Conservation (phyloP, 2,888 invertebrate species). For the Troides oblongomaculatus region DNA sequence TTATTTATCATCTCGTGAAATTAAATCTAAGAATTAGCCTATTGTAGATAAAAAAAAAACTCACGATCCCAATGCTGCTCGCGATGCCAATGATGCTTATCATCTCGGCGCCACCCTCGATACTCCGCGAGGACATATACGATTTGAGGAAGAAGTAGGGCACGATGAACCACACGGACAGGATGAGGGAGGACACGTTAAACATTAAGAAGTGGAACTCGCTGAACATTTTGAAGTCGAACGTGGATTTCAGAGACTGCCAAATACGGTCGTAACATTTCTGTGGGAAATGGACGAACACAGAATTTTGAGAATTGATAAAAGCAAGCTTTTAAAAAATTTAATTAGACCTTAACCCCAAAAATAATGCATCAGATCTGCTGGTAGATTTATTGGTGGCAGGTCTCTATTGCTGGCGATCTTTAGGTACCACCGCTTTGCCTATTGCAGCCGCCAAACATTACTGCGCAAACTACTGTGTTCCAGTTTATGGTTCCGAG, state of each 20-base stretch:
- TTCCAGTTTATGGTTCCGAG: too few species aligned
- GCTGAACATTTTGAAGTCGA: constrained; percentile 90
- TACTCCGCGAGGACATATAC: constrained; percentile 80
- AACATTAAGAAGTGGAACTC: constrained; percentile 90
- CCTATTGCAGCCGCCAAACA: too few species aligned
- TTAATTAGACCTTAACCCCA: too few species aligned
- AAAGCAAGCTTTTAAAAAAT: too few species aligned
- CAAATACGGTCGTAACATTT: constrained; percentile 86
- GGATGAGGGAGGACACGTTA: constrained; percentile 90
- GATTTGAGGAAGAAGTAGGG: constrained; percentile 92
- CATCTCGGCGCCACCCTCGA: constrained; percentile 86
- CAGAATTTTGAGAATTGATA: too few species aligned
- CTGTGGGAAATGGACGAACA: constrained; percentile 63
- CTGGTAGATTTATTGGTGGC: too few species aligned
- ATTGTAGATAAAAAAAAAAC: constrained; percentile 39
- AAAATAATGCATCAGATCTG: too few species aligned
- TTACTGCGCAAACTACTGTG: too few species aligned
- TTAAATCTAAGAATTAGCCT: too few species aligned
- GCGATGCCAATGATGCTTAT: constrained; percentile 92
- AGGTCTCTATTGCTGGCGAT: too few species aligned
- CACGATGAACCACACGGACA: constrained; percentile 96
- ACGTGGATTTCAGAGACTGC: constrained; percentile 83
- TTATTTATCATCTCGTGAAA: not conserved
- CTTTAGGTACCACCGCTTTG: too few species aligned
- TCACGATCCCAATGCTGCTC: constrained; percentile 93